These are phyloP conservation scores for Schizaphis graminum DNA, from an alignment of 2,888 invertebrate species.

Conservation along the genomic window DNA sequence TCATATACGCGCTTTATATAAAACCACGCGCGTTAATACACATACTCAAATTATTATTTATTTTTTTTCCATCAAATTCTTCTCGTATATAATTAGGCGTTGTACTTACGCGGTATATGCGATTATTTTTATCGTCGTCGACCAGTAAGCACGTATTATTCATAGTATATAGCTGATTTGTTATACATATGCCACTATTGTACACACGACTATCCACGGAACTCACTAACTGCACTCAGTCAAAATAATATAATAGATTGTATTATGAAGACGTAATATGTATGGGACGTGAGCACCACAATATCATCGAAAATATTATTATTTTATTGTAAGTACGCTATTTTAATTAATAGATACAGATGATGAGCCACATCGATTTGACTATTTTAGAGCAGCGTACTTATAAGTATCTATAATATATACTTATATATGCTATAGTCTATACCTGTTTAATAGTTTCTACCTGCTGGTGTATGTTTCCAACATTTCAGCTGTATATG, in stretches of 20 bases:
- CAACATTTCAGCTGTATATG: background rate
- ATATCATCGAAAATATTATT: background rate
- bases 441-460: background rate
- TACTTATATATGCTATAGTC: background rate
- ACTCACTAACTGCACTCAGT: background rate
- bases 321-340: background rate
- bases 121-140: background rate
- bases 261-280: background rate
- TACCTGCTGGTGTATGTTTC: background rate
- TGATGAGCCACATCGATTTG: background rate
- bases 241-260: background rate
- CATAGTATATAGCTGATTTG: background rate
- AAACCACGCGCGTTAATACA: background rate
- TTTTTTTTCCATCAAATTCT: background rate
- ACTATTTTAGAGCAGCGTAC: background rate
- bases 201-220: background rate
- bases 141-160: background rate
- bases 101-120: background rate
- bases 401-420: too few species aligned
- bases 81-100: background rate
- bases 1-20: background rate
- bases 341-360: background rate
- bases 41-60: background rate
- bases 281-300: background rate
- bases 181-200: background rate